Evolutionary conservation across 2,113 vertebrate genomes (phyloP), one percentile per base, ranked within the genome.

Genomic region (Spea bombifrons): DNA sequence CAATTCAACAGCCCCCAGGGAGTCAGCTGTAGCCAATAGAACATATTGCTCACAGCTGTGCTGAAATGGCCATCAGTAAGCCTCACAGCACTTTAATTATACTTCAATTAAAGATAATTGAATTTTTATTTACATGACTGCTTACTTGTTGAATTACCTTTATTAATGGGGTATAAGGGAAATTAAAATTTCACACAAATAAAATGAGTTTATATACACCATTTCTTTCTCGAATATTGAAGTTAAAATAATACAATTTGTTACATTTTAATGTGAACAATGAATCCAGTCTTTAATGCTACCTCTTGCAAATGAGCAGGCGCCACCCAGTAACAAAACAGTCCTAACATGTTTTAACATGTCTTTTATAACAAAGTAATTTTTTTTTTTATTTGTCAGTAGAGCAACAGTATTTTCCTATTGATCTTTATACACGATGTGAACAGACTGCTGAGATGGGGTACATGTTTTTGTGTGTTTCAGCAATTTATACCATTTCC

Each of bases 31-130:
- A 77, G 75, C 64, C 59, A 9, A 73, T 75, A 70, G 84, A 87
- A 84, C 84, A 89, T 84, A 85, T 84, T 89, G 85, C 82, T 88
- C 81, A 83, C 83, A 91, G 87, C 86, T 88, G 86, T 8, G 9
- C 81, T 73, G 82, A 86, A 89, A 87, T 69, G 84, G 16, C 81
- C 52, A 82, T 86, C 82, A 82, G 71, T 84, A 80, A 88, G 84
- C 85, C 71, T 84, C 87, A 85, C 82, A 87, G 82, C 78, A 78
- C 80, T 87, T 82, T 81, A 85, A 87, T 87, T 90, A 83, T 81
- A 83, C 44, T 47, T 86, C 80, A 86, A 55, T 91, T 87, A 90
- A 87, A 73, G 82, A 71, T 84, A 87, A 81, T 74, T 86, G 82
- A 88, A 84, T 81, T 84, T 43, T 81, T 87, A 83, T 78, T 88